These are phyloP conservation scores for Coracias cyanogaster DNA, from an alignment of 2,797 vertebrate species.

Conservation along the genomic window DNA sequence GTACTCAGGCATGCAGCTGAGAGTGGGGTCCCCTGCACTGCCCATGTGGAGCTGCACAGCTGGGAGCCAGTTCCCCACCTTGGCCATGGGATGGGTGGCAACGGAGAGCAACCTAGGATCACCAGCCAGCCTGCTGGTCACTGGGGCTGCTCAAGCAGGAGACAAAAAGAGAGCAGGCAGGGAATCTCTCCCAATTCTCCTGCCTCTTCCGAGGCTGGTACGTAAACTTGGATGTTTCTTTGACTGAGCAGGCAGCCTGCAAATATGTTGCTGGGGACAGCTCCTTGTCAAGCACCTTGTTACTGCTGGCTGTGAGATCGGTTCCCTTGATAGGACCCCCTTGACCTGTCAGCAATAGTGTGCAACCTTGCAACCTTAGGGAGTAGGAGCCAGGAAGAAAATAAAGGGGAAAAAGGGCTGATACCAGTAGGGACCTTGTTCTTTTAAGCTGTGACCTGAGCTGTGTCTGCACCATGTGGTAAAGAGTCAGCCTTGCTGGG, in stretches of 20 bases:
- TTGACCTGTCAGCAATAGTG: neutral
- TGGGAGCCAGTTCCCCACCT: neutral
- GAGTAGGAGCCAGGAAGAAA: neutral
- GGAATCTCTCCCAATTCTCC: neutral
- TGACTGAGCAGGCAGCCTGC: neutral
- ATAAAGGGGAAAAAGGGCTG: neutral
- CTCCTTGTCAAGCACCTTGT: accelerated
- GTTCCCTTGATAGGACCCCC: neutral
- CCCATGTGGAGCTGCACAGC: neutral
- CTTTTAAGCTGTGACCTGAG: neutral
- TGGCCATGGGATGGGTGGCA: neutral
- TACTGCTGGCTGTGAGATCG: neutral
- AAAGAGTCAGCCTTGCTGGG: neutral
- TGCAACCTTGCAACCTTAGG: neutral
- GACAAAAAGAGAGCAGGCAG: neutral
- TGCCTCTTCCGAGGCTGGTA: neutral
- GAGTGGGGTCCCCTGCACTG: neutral
- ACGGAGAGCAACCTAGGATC: neutral
- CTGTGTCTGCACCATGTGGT: neutral
- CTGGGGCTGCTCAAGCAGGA: neutral
- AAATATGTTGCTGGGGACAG: neutral
- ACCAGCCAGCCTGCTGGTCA: neutral
- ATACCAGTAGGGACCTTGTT: neutral
- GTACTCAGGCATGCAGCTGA: accelerated
- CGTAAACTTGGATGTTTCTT: neutral